Evolutionary conservation across 2,113 vertebrate genomes (phyloP).

Genomic region (mouse (Mus musculus)): DNA sequence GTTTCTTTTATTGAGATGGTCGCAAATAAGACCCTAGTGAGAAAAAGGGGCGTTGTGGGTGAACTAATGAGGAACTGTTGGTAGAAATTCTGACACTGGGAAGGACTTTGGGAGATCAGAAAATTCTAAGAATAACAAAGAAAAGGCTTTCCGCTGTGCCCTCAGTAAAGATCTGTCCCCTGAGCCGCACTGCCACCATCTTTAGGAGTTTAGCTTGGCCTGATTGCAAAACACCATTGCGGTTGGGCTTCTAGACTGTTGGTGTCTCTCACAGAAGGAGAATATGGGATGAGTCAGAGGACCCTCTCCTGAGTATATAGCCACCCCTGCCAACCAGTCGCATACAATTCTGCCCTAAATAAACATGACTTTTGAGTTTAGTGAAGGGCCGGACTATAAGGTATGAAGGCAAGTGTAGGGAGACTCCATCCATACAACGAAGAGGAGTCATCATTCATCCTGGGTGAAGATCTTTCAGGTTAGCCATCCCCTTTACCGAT

Average conservation of each 20-base stretch:
- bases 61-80: neutral
- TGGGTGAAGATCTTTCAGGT: neutral
- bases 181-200: neutral
- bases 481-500: neutral
- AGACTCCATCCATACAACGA: neutral
- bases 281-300: neutral
- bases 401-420: neutral
- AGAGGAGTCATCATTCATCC: neutral
- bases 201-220: neutral
- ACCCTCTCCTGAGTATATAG: neutral
- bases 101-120: neutral
- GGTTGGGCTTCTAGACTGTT: neutral
- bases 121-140: neutral
- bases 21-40: neutral
- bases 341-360: neutral
- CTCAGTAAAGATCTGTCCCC: neutral
- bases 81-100: neutral
- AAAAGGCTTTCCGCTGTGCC: neutral
- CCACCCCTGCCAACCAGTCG: neutral
- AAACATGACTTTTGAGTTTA: neutral
- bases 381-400: accelerated
- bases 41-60: neutral
- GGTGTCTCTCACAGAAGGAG: neutral
- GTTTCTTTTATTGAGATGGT: constrained; percentile 35
- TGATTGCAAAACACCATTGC: neutral